phyloP scores from a whole-genome alignment of 2,113 vertebrate genomes.

The Lichenostomus cassidix region DNA sequence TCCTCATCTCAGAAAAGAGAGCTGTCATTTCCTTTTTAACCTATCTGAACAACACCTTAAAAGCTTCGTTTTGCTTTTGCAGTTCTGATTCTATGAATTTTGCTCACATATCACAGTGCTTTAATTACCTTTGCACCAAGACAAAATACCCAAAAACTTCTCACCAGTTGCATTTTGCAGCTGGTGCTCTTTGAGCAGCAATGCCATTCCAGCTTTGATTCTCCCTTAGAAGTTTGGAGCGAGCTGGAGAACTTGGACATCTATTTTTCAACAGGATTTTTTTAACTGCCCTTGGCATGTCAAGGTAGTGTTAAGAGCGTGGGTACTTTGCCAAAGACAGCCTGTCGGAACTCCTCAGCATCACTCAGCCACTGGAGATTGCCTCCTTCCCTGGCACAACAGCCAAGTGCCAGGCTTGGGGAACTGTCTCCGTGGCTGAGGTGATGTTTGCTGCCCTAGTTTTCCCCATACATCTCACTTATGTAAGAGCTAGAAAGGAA shows the following conservation, averaged over 20 bases:
- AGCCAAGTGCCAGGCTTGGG: not conserved
- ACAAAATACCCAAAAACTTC: not conserved
- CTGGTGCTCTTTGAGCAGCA: not conserved
- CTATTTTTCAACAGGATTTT: not conserved
- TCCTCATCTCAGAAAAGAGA: not conserved
- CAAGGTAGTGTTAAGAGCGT: not conserved
- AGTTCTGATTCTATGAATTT: not conserved
- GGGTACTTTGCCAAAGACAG: not conserved
- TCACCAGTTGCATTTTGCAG: not conserved
- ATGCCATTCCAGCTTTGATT: not conserved
- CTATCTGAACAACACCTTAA: not conserved
- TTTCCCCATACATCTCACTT: conserved; percentile 5
- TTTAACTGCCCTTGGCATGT: not conserved
- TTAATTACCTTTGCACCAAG: not conserved
- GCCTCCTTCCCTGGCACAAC: conserved; percentile 1
- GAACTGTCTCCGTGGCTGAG: not conserved
- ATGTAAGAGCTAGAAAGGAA: not conserved
- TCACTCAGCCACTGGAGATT: not conserved
- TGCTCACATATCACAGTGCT: accelerated
- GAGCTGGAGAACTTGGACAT: not conserved
- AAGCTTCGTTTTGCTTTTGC: not conserved
- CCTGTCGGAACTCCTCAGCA: not conserved
- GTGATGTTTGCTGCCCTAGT: not conserved
- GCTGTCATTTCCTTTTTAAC: not conserved
- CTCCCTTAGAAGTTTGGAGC: not conserved